Percentiles rank a stretch among this genome's conserved stretches.
Conservation (phyloP, 1,140 invertebrate genomes). For the Trichoplusia ni region DNA sequence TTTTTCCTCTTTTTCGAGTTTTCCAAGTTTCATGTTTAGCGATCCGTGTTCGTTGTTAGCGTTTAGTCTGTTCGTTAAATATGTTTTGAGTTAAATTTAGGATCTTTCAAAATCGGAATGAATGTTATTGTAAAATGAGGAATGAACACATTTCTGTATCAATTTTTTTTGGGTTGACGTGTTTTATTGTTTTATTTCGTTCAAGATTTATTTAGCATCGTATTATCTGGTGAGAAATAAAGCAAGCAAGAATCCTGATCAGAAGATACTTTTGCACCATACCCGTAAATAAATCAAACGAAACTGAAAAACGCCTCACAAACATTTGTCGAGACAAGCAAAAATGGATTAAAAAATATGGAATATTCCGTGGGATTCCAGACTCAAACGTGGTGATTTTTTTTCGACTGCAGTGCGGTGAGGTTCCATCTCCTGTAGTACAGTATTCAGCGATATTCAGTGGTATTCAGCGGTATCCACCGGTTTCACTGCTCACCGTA, state of each 20-base stretch:
- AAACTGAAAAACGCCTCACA: no score
- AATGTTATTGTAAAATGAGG: neutral
- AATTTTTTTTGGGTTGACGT: no score
- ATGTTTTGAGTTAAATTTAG: neutral
- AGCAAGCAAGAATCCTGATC: no score
- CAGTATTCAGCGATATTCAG: neutral
- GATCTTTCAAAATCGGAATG: neutral
- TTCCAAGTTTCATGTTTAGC: neutral
- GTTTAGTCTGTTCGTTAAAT: neutral
- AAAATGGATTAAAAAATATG: no score
- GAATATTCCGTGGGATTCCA: neutral
- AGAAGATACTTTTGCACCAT: no score
- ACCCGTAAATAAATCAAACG: no score
- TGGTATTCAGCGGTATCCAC: neutral
- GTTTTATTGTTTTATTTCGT: no score
- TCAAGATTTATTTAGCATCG: no score
- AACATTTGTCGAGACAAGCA: no score
- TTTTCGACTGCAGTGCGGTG: neutral
- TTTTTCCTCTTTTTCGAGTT: neutral
- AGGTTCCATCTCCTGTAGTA: neutral
- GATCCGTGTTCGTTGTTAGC: neutral
- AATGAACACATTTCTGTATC: no score
- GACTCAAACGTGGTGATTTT: neutral
- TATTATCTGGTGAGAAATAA: no score
- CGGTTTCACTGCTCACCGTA: conserved; percentile 11